phyloP scores from a whole-genome alignment of 1,140 invertebrate species.

The Harpegnathos saltator region DNA sequence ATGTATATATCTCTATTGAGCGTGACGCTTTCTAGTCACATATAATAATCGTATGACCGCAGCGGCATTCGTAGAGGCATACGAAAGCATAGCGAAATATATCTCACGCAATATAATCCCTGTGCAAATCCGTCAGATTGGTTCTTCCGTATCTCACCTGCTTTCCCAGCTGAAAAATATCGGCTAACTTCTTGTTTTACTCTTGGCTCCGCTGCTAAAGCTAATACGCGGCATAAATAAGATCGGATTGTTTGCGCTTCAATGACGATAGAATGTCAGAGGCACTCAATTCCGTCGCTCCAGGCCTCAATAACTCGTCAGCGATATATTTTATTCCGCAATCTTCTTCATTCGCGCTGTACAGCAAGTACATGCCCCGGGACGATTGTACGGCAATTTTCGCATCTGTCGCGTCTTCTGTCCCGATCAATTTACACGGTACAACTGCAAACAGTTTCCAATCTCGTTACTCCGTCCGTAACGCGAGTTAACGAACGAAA shows the following conservation, averaged over 20 bases:
- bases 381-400: neutral
- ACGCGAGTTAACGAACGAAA: neutral
- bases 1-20: too few relatives aligned
- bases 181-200: neutral
- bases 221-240: conserved; percentile 23
- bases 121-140: neutral
- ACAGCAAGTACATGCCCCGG: neutral
- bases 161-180: conserved; percentile 3
- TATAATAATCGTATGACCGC: neutral
- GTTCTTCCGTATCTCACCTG: conserved; percentile 2
- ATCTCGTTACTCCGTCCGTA: too few relatives aligned
- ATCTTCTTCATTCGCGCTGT: neutral
- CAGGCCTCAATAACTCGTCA: neutral
- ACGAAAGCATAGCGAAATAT: too few relatives aligned
- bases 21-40: neutral
- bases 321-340: conserved; percentile 9
- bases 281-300: too few relatives aligned
- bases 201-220: neutral
- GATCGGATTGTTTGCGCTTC: conserved; percentile 34
- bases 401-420: too few relatives aligned
- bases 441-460: too few relatives aligned
- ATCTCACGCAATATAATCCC: conserved; percentile 1
- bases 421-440: too few relatives aligned
- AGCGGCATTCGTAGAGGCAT: too few relatives aligned
- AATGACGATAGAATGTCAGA: conserved; percentile 2